Evolutionary conservation across 2,888 invertebrate genomes (phyloP).

Genomic region (Epinotia nisella): DNA sequence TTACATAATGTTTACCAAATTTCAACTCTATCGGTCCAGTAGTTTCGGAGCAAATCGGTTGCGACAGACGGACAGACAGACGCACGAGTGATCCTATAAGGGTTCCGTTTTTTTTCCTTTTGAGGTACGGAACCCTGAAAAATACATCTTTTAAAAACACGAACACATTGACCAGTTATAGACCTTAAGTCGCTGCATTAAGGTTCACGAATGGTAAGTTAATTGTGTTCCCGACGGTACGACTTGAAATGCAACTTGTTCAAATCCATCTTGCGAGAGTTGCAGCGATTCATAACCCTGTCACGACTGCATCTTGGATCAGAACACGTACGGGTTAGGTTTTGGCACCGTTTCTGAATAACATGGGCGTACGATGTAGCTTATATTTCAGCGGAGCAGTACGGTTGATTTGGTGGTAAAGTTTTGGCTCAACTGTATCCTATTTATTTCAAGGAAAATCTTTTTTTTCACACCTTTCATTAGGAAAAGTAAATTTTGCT

Average conservation of each 20-base stretch:
- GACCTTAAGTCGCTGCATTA: not conserved
- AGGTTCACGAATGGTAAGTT: not conserved
- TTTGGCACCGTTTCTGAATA: conserved; percentile 28
- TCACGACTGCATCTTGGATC: conserved; percentile 38
- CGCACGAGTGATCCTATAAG: no score
- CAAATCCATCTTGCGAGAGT: conserved; percentile 22
- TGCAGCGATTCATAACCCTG: conserved; percentile 30
- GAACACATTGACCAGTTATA: not conserved
- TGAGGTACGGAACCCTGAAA: no score
- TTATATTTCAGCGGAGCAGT: not conserved
- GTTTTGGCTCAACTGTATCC: not conserved
- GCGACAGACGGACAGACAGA: no score
- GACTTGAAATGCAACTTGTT: conserved; percentile 10
- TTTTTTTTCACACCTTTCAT: no score
- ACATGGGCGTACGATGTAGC: conserved; percentile 7
- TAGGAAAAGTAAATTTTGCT: no score
- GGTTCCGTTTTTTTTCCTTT: no score
- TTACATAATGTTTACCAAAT: no score
- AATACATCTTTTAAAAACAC: no score
- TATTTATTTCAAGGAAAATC: no score
- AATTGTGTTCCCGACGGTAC: not conserved
- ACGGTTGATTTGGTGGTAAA: not conserved
- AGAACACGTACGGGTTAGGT: conserved; percentile 16
- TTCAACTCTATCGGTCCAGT: no score
- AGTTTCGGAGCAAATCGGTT: no score